A percentile compares a stretch with the other conserved stretches of the same genome.
These are phyloP conservation scores for Semnornis frantzii DNA, from an alignment of 2,113 vertebrate species.

Conservation along the genomic window DNA sequence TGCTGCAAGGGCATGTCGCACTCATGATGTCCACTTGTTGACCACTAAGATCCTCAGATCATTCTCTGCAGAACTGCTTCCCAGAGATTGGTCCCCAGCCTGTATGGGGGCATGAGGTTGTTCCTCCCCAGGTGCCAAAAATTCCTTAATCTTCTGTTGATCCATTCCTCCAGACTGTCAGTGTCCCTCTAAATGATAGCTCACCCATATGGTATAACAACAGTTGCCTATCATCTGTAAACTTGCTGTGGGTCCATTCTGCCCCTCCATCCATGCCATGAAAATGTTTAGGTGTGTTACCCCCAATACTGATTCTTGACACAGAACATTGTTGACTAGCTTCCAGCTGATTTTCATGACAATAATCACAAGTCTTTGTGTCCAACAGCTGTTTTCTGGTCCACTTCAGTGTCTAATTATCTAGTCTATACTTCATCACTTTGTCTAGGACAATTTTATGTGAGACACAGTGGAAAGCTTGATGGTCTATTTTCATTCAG, in stretches of 20 bases:
- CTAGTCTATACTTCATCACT: neutral
- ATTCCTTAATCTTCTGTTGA: neutral
- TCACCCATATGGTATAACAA: neutral
- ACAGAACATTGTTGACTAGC: neutral
- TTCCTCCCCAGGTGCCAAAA: neutral
- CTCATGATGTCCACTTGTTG: neutral
- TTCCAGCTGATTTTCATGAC: neutral
- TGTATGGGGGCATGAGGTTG: neutral
- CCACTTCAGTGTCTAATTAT: neutral
- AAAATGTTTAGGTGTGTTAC: neutral
- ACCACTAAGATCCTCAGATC: neutral
- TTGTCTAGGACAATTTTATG: neutral
- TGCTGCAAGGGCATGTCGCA: accelerated
- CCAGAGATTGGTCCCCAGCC: neutral
- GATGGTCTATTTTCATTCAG: neutral
- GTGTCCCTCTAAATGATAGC: neutral
- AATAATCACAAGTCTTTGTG: neutral
- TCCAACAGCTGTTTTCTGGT: neutral
- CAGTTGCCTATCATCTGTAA: neutral
- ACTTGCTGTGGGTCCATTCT: neutral
- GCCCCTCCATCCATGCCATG: neutral
- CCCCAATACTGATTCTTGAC: neutral
- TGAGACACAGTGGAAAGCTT: neutral
- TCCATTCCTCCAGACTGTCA: neutral
- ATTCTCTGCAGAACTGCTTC: neutral